Base-by-base conservation (phyloP, 2,797 vertebrate species). In the Eupleurogrammus muticus region DNA sequence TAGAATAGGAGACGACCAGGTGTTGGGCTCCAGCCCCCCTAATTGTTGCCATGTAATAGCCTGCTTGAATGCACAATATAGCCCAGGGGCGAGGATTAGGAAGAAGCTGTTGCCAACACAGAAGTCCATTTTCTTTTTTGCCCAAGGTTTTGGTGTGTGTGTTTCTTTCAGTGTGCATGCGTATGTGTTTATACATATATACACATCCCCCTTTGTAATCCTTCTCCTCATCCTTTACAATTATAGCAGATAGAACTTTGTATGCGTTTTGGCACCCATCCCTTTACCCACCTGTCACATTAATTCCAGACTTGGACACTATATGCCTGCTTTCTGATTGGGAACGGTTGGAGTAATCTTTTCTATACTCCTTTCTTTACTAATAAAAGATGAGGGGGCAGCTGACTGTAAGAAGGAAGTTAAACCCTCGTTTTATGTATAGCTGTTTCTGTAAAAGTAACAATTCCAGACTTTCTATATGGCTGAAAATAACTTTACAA, bases 21-120 rank as follows among this genome's bases (percentile, higher is more conserved):
- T 97, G 96, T 95, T 95, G 91, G 86, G 92, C 93, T 93, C 50
- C 81, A 91, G 92, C 91, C 89, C 92, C 91, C 92, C 92, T 95
- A 95, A 96, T 96, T 96, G 95, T 96, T 93, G 89, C 95, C 87
- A 93, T 92, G 95, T 95, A 95, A 95, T 95, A 95, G 95, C 92
- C 94, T 93, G 95, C 94, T 87, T 95, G 95, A 95, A 94, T 95
- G 95, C 93, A 93, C 94, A 92, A 94, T 94, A 92, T 92, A 94
- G 95, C 95, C 93, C 83, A 90, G 89, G 94, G 94, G 93, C 88
- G 78, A 93, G 94, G 92, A 94, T 95, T 93, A 95, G 84, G 87
- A 86, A 92, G 94, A 94, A 92, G 86, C 88, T 92, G 90, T 93
- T 94, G 94, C 95, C 93, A 93, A 89, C 92, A 91, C 81, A 89